These are phyloP conservation scores for Drosophila hawaiiensis DNA, from an alignment of 2,888 invertebrate genomes.

Conservation along the genomic window DNA sequence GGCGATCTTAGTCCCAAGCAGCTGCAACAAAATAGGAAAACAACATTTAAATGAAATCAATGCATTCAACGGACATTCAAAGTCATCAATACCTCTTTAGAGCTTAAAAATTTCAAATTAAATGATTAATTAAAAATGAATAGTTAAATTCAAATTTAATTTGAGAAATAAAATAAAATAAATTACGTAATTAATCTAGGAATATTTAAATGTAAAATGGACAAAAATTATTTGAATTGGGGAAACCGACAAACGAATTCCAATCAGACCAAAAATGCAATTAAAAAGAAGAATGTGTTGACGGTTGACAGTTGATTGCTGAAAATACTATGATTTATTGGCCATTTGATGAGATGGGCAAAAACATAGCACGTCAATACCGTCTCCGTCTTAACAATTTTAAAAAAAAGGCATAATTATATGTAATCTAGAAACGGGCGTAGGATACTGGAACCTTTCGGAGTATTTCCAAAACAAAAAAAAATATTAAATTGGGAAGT, in stretches of 20 bases:
- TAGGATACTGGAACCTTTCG: neutral
- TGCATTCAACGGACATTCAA: neutral
- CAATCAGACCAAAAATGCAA: neutral
- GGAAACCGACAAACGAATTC: neutral
- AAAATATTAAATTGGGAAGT: neutral
- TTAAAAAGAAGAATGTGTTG: too few species aligned
- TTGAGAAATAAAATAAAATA: too few species aligned
- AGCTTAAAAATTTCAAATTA: too few species aligned
- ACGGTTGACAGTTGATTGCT: too few species aligned
- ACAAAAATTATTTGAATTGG: too few species aligned
- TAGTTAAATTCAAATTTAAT: too few species aligned
- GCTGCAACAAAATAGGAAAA: conserved; percentile 63
- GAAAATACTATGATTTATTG: neutral
- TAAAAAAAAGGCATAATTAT: neutral
- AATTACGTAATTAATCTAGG: neutral
- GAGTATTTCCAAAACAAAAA: neutral
- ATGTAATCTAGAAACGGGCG: neutral
- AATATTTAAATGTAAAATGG: too few species aligned
- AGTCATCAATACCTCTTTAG: neutral
- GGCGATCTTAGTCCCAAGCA: conserved; percentile 85
- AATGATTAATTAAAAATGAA: too few species aligned
- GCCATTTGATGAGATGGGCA: too few species aligned
- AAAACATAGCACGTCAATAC: too few species aligned
- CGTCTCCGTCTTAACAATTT: neutral
- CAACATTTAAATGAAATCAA: neutral